Base-by-base conservation (phyloP, 2,797 vertebrate genomes). In the Trachops cirrhosus region DNA sequence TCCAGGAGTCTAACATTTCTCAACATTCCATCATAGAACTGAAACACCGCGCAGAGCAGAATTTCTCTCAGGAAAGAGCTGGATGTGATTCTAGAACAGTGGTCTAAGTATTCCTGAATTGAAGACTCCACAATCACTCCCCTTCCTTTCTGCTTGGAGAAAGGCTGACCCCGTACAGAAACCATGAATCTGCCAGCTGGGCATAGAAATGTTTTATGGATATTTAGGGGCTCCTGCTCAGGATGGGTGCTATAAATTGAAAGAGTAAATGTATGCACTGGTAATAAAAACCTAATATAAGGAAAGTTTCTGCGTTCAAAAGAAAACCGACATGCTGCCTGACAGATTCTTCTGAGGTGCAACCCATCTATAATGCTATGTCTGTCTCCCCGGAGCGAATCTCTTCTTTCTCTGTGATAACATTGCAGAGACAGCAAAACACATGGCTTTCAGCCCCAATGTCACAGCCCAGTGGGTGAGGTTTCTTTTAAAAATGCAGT, bases 401-500 rank as follows among this genome's bases (percentile, higher is more conserved):
- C 74, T 83, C 91, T 46, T 41, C 62, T 75, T 86, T 48, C 29
- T 74, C 50, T 39, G 84, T 1, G 18, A 64, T 8, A 92, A 89
- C 95, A 91, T 8, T 89, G 92, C 94, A 86, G 87, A 89, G 79
- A 77, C 46, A 73, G 89, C 82, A 89, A 70, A 80, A 67, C 16
- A 46, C 16, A 64, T 0, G 1, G 29, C n/a, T 92, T 84, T 86
- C 74, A 57, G 22, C 67, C 75, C 71, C 96, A 95, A 41, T 82
- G 95, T 97, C 95, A 96, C 59, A 73, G 79, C 29, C 59, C 59
- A 77, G 83, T 68, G 59, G 85, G 96, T 62, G 77, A 92, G n/a
- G 79, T 84, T 48, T 48, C 26, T 19, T 59, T 39, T 59, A 18
- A 78, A 79, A 57, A 34, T 29, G 11, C 32, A 22, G 34, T 29